Evolutionary conservation across 30 jellyfish, hydroid and myxozoan species (phyloP), one percentile per base, ranked within the genome.

Genomic region (Clytia hemisphaerica): DNA sequence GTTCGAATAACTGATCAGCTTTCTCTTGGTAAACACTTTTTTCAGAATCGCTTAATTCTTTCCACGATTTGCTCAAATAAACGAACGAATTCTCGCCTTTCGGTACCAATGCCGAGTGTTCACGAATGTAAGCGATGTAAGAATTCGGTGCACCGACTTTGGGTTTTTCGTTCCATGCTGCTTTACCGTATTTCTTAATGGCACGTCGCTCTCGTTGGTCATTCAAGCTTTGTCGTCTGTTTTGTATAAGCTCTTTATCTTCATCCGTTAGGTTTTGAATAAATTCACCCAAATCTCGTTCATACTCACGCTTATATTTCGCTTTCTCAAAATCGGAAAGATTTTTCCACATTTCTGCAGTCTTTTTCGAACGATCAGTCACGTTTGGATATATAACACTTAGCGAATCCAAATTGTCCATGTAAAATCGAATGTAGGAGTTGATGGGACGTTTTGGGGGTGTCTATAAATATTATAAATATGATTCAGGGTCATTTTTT

Each of bases 261-360:
- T 57, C 70, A 21, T 57, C 70, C 12, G 70, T 21, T 6, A 57
- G 70, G 50, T 57, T 57, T 57, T 57, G 44, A 44, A 21, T 28
- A 30, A 57, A 57, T 30, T 57, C 70, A 0, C 4, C 19, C 70
- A 57, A n/a, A 22, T 57, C 30, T 57, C 2, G 38, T 25, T 37
- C 30, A 33, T 57, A 57, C 25, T 25, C 33, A 21, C 30, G n/a
- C 30, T 30, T 25, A n/a, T 57, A 57, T 57, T 33, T 2, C 50
- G 25, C 70, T 44, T 57, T 57, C 30, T 57, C 50, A 10, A 1
- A 22, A 5, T n/a, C 70, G 50, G 70, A n/a, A 6, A 57, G 50
- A 6, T n/a, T 30, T 22, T 57, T 57, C 70, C 70, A 57, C 70
- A 57, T 57, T 21, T 9, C 42, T 21, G 44, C 70, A 9, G 42